Evolutionary conservation across 2,113 vertebrate species (phyloP).

Genomic region (Trogon surrucura): DNA sequence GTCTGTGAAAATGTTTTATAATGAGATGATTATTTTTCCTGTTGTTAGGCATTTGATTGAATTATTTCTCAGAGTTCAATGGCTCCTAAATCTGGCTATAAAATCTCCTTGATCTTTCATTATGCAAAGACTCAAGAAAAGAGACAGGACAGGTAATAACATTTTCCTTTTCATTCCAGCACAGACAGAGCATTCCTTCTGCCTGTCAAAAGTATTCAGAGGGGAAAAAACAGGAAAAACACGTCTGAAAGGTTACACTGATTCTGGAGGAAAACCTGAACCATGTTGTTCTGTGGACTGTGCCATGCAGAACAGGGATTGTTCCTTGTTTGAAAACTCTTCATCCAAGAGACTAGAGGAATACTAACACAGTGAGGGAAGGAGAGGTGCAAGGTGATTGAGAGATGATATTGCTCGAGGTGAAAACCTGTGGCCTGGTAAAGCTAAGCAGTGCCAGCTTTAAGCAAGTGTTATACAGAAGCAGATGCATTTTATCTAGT

Average conservation of each 20-base stretch:
- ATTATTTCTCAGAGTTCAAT: not conserved
- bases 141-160: not conserved
- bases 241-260: not conserved
- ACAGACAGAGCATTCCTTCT: not conserved
- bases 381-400: not conserved
- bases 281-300: not conserved
- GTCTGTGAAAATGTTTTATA: not conserved
- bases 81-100: not conserved
- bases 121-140: not conserved
- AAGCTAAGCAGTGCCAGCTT: not conserved
- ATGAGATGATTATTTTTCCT: not conserved
- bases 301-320: not conserved
- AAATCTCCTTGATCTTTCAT: not conserved
- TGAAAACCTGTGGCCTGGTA: not conserved
- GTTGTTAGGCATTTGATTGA: not conserved
- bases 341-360: not conserved
- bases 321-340: not conserved
- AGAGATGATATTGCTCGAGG: not conserved
- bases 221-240: not conserved
- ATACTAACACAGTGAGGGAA: not conserved
- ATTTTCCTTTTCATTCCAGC: not conserved
- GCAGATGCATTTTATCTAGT: not conserved
- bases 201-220: not conserved
- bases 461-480: not conserved
- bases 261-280: not conserved